Evolutionary conservation across 2,888 invertebrate genomes (phyloP).

Genomic region (Dione juno): DNA sequence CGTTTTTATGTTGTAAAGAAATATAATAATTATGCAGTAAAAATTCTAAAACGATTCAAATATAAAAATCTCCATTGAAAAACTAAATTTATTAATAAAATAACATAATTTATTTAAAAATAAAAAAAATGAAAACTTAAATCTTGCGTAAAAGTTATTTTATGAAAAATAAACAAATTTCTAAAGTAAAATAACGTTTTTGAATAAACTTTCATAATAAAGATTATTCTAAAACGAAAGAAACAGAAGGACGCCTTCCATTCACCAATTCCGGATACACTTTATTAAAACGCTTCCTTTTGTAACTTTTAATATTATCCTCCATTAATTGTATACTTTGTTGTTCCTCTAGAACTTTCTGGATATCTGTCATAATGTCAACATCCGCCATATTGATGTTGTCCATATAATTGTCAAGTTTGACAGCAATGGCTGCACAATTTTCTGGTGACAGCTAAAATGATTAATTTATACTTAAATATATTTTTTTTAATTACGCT

Average conservation of each 20-base stretch:
- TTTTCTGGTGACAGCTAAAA: slow-evolving; percentile 65
- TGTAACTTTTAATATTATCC: slow-evolving; percentile 24
- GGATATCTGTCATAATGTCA: slow-evolving; percentile 53
- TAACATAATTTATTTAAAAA: no score
- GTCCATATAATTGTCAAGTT: slow-evolving; percentile 59
- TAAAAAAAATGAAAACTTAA: no score
- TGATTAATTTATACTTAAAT: no score
- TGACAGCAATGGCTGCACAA: slow-evolving; percentile 65
- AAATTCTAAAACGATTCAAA: no score
- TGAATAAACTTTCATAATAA: slow-evolving; percentile 29
- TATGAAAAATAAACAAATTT: no score
- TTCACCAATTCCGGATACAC: slow-evolving; percentile 51
- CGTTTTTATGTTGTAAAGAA: no score
- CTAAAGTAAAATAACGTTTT: neutral
- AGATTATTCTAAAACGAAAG: slow-evolving; percentile 53
- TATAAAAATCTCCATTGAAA: no score
- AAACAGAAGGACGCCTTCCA: slow-evolving; percentile 59
- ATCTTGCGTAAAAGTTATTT: no score
- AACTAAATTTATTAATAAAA: no score
- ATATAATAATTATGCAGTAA: no score
- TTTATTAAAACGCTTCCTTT: slow-evolving; percentile 42
- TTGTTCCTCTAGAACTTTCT: slow-evolving; percentile 61
- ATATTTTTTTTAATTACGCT: no score
- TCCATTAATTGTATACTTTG: slow-evolving; percentile 58
- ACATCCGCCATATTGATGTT: slow-evolving; percentile 45